Base-by-base conservation (phyloP, 2,888 invertebrate genomes). In the Doris montereyensis region DNA sequence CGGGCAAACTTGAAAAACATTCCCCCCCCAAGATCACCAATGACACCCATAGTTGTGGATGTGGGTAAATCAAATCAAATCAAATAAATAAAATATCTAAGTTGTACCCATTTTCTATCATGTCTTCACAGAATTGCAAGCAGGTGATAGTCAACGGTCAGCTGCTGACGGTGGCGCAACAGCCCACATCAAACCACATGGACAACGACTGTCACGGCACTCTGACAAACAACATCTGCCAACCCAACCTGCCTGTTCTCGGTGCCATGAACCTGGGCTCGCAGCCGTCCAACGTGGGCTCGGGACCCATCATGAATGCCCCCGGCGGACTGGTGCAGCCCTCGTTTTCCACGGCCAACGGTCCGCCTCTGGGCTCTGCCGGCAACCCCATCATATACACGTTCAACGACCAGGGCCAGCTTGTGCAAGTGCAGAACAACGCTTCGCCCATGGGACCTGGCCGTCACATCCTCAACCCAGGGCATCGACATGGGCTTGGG, bases 91-190 rank as follows among this genome's bases (percentile, higher is more conserved):
- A n/a, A n/a, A n/a, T n/a, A n/a, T n/a, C n/a, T n/a, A n/a, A n/a
- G n/a, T n/a, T n/a, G n/a, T n/a, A n/a, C n/a, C n/a, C n/a, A n/a
- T n/a, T n/a, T n/a, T n/a, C n/a, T n/a, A n/a, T n/a, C n/a, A n/a
- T n/a, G n/a, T 17, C 52, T 17, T 10, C 52, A 17, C 17, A 79
- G 79, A 67, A 41, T 21, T 68, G 75, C n/a, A 79, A 79, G 28
- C 79, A 79, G 52, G 79, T 79, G 30, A 35, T 76, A 13, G 58
- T 79, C 62, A 79, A 79, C 60, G 79, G 79, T 1, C 79, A 79
- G 21, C 57, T 79, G 5, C 24, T 79, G 17, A 79, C 79, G 2
- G 34, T 79, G n/a, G n/a, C n/a, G n/a, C n/a, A n/a, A n/a, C n/a
- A n/a, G n/a, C n/a, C n/a, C n/a, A n/a, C n/a, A n/a, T n/a, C 52